A percentile compares a stretch with the other conserved stretches of the same genome.
These are phyloP conservation scores for Cryptocephalus moraei DNA, from an alignment of 2,888 invertebrate species.

Conservation along the genomic window DNA sequence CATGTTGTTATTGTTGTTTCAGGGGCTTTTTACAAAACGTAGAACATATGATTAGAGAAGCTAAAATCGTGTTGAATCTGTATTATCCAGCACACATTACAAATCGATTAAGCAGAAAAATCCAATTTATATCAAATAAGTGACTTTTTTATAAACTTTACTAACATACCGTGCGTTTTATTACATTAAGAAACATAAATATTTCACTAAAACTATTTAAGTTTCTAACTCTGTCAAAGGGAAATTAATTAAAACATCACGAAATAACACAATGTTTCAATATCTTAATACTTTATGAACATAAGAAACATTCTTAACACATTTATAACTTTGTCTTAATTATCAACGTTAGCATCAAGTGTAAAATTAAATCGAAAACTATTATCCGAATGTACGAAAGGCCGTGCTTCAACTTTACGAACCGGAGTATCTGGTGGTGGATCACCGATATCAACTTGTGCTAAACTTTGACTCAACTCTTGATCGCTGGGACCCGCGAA, in stretches of 20 bases:
- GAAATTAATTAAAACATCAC: too few species aligned
- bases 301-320: neutral
- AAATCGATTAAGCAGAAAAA: conserved; percentile 27
- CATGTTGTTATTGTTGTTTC: conserved; percentile 8
- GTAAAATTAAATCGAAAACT: conserved; percentile 59
- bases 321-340: neutral
- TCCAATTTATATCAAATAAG: conserved; percentile 28
- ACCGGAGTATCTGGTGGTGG: conserved; percentile 1
- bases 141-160: conserved; percentile 21
- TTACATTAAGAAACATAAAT: too few species aligned
- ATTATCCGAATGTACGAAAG: conserved; percentile 41
- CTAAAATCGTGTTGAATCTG: conserved; percentile 26
- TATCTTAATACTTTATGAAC: neutral
- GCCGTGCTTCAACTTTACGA: conserved; percentile 2
- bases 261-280: too few species aligned
- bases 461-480: conserved; percentile 1
- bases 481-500: conserved; percentile 29
- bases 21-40: conserved; percentile 27
- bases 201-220: too few species aligned
- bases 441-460: neutral
- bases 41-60: conserved; percentile 26
- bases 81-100: conserved; percentile 29
- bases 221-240: too few species aligned
- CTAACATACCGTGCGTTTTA: conserved; percentile 4
- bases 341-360: conserved; percentile 1